These are phyloP conservation scores for Ranitomeya imitator DNA, from an alignment of 2,113 vertebrate genomes.

Conservation along the genomic window DNA sequence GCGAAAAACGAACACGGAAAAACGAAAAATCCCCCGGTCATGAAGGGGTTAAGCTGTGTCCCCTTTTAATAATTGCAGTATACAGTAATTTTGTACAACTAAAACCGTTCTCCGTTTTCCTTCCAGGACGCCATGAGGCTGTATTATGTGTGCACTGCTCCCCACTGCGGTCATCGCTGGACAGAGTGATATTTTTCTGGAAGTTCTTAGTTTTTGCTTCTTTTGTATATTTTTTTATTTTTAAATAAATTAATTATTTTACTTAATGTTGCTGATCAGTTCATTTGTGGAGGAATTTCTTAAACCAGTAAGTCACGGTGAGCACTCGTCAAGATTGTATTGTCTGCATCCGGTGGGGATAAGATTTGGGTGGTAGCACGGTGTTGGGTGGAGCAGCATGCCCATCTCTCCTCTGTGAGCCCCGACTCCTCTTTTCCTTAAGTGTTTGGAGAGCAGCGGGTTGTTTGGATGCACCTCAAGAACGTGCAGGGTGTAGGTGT, in stretches of 20 bases:
- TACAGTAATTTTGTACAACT: neutral
- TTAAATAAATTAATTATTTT: slow-evolving; percentile 47
- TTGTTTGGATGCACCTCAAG: slow-evolving; percentile 73
- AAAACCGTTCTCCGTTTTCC: slow-evolving; percentile 10
- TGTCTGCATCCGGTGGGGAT: slow-evolving; percentile 5
- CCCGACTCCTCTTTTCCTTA: slow-evolving; percentile 67
- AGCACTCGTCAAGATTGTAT: neutral
- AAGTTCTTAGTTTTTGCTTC: neutral
- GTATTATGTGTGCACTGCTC: slow-evolving; percentile 92
- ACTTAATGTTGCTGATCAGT: neutral
- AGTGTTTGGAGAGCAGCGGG: slow-evolving; percentile 71
- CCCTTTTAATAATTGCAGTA: neutral
- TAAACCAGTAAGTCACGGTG: neutral
- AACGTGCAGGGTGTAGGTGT: slow-evolving; percentile 79
- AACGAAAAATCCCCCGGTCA: too few species aligned
- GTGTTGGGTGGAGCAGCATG: slow-evolving; percentile 67
- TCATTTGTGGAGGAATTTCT: neutral
- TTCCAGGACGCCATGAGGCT: slow-evolving; percentile 89
- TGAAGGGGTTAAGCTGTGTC: neutral
- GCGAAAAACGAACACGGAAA: too few species aligned
- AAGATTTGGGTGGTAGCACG: neutral
- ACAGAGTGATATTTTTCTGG: slow-evolving; percentile 75
- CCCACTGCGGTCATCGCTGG: slow-evolving; percentile 93
- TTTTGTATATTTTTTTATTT: slow-evolving; percentile 13
- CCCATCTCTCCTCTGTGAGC: slow-evolving; percentile 63